Conservation (phyloP, 2,797 vertebrate species). For the Anguilla pacifica region DNA sequence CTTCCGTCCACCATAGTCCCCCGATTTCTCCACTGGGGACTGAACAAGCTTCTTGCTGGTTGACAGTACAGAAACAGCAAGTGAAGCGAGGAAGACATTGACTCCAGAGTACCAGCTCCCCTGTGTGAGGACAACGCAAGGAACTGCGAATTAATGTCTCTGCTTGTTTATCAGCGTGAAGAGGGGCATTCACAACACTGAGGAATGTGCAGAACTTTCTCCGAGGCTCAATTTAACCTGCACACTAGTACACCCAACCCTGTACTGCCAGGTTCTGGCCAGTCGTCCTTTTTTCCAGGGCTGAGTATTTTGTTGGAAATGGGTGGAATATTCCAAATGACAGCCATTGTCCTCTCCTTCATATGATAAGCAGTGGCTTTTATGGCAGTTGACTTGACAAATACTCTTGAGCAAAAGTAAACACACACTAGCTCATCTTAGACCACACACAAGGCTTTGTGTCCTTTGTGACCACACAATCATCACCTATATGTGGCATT, state of each 20-base stretch:
- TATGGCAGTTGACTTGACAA: background rate
- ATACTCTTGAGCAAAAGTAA: background rate
- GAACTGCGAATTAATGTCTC: background rate
- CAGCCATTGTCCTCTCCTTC: background rate
- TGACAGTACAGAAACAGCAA: background rate
- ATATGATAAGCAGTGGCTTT: background rate
- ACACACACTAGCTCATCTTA: background rate
- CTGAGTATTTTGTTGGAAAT: background rate
- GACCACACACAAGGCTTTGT: background rate
- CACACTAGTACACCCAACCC: background rate
- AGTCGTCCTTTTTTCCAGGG: background rate
- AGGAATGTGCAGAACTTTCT: background rate
- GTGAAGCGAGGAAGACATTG: background rate
- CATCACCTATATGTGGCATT: conserved; percentile 33
- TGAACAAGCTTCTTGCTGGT: background rate
- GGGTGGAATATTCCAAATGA: background rate
- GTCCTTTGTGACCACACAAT: background rate
- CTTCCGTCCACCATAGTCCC: background rate
- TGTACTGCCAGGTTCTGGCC: background rate
- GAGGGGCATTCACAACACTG: background rate
- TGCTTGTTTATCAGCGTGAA: background rate
- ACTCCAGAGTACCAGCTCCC: background rate
- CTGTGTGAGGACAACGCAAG: background rate
- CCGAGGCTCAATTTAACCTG: background rate
- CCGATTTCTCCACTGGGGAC: background rate